phyloP scores from a whole-genome alignment of 2,797 vertebrate species.

The Kryptopterus vitreolus region DNA sequence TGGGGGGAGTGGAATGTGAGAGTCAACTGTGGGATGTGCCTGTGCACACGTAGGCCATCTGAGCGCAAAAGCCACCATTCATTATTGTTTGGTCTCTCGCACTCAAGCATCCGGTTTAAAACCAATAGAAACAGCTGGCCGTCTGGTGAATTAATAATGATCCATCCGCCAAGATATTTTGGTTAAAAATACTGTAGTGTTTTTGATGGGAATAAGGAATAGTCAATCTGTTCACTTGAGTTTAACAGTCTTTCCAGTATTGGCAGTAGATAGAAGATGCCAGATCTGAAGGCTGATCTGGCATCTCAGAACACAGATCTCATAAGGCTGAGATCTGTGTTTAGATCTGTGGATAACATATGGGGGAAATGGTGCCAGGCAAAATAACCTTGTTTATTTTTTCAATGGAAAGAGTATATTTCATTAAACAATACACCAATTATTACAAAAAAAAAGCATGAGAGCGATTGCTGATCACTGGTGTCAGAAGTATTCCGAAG shows the following conservation, averaged over 20 bases:
- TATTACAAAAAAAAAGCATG: neutral
- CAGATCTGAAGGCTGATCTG: too few species aligned
- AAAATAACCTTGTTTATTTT: constrained; percentile 18
- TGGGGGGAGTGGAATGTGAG: constrained; percentile 64
- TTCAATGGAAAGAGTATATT: constrained; percentile 18
- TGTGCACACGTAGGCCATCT: constrained; percentile 57
- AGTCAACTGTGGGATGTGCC: constrained; percentile 58
- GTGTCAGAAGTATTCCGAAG: too few species aligned
- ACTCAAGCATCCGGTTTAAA: neutral
- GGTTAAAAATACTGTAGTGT: neutral
- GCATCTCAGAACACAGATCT: too few species aligned
- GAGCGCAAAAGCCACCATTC: constrained; percentile 2
- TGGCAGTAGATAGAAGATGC: constrained; percentile 24
- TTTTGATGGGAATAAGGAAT: neutral
- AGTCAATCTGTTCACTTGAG: neutral
- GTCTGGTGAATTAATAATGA: neutral
- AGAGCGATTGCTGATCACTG: neutral
- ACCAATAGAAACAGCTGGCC: neutral
- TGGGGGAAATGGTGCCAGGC: constrained; percentile 25
- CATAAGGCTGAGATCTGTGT: constrained; percentile 38
- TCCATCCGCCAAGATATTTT: neutral
- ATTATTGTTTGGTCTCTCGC: neutral
- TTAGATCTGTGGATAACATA: constrained; percentile 30
- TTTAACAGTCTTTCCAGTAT: neutral
- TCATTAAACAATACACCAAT: constrained; percentile 6